Evolutionary conservation across 2,888 invertebrate genomes (phyloP).

Genomic region (Linnaemya tessellans): DNA sequence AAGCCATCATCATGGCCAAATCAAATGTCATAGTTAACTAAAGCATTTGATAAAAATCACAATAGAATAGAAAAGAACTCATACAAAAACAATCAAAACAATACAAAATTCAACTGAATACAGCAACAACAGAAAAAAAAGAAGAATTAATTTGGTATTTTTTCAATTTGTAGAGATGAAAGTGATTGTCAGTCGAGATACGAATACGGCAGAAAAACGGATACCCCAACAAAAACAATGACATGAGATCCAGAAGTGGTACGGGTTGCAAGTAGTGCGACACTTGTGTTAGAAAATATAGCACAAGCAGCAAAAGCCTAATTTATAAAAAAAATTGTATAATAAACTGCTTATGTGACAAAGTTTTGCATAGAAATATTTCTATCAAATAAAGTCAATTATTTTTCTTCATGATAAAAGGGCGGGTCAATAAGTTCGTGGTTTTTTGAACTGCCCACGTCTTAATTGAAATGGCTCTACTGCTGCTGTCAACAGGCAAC

Average conservation of each 20-base stretch:
- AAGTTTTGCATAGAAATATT: too few species aligned
- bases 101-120: neutral
- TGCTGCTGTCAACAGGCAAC: too few species aligned
- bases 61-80: conserved; percentile 31
- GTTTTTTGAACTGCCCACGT: too few species aligned
- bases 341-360: too few species aligned
- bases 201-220: neutral
- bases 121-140: neutral
- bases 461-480: too few species aligned
- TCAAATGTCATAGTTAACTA: conserved; percentile 46
- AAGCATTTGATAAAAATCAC: conserved; percentile 57
- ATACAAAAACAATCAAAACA: conserved; percentile 3
- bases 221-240: neutral
- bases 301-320: too few species aligned
- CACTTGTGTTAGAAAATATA: neutral
- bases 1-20: conserved; percentile 29
- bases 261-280: neutral
- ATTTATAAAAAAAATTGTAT: too few species aligned
- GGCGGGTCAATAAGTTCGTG: too few species aligned
- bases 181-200: conserved; percentile 58
- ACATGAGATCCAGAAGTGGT: neutral
- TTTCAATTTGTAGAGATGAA: conserved; percentile 69
- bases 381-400: too few species aligned
- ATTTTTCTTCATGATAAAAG: too few species aligned
- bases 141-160: conserved; percentile 5